phyloP scores from a whole-genome alignment of 2,113 vertebrate genomes.

The Saccopteryx bilineata region DNA sequence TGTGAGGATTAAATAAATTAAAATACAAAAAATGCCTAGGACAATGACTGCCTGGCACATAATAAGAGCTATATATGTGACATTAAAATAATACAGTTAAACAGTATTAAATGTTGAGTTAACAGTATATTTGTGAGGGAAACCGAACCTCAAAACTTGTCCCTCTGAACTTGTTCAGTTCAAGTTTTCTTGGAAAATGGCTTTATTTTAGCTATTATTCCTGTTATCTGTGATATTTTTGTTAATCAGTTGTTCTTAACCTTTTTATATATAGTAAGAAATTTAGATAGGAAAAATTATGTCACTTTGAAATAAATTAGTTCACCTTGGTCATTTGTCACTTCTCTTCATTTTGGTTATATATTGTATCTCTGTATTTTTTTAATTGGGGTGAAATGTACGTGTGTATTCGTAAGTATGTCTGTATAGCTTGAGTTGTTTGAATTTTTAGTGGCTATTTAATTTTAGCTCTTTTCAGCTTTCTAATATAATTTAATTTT shows the following conservation, averaged over 20 bases:
- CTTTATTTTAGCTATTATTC: slow-evolving; percentile 49
- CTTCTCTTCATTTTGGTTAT: slow-evolving; percentile 23
- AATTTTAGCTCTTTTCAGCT: slow-evolving; percentile 54
- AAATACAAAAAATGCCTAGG: slow-evolving; percentile 37
- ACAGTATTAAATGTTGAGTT: background rate
- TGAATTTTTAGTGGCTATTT: slow-evolving; percentile 43
- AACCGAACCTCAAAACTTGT: background rate
- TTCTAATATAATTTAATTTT: slow-evolving; percentile 64
- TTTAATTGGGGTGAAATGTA: slow-evolving; percentile 37
- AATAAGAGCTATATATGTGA: background rate
- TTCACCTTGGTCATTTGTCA: background rate
- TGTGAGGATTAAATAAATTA: slow-evolving; percentile 46
- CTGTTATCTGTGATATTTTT: background rate
- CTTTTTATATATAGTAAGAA: slow-evolving; percentile 38
- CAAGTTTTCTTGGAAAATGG: slow-evolving; percentile 50
- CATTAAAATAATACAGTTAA: slow-evolving; percentile 28
- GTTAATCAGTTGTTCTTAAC: slow-evolving; percentile 22
- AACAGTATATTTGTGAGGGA: slow-evolving; percentile 1
- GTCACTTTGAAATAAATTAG: slow-evolving; percentile 18
- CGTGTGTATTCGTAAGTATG: slow-evolving; percentile 29
- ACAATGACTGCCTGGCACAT: background rate
- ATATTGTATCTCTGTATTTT: background rate
- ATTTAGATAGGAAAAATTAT: background rate
- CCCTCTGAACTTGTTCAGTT: background rate
- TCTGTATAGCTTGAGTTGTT: background rate